Evolutionary conservation across 2,797 vertebrate species (phyloP), one percentile per base, ranked within the genome.

Genomic region (Balearica regulorum): DNA sequence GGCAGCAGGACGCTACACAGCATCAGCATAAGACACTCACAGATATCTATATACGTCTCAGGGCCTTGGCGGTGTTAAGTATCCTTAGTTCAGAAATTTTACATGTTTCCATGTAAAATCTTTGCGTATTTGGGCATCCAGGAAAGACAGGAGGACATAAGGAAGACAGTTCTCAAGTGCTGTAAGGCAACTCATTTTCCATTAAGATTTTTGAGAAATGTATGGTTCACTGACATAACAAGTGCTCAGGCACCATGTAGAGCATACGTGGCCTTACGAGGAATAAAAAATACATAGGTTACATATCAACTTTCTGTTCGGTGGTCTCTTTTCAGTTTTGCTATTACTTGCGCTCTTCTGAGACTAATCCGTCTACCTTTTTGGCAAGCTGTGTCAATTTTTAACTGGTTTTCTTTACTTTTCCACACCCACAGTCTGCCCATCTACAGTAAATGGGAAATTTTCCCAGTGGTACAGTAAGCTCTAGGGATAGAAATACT

Each of bases 31-130:
- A 48, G 26, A 10, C 21, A 24, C 21, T 10, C 18, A 6, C 0
- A 9, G 18, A 5, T 54, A 29, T 3, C 19, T 10, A 0, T 2
- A 4, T 11, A 29, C 1, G 1, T 7, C 65, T 51, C 43, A 4
- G 57, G 26, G 65, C 58, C 29, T 49, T 22, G 51, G 20, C 69
- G 66, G 31, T 2, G 2, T 20, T 35, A 62, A 53, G 16, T 21
- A 35, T 5, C 43, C 31, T 79, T 8, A 73, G 18, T 53, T 66
- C 41, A 82, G 85, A 68, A 43, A 68, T 49, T 44, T 44, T n/a
- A 39, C 80, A 39, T 49, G 76, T 49, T 93, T 75, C 70, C 37
- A 7, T 46, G 29, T 25, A 39, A 87, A 92, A 71, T 68, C 64
- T 82, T 84, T 60, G 48, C 31, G n/a, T 61, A 7, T 77, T 66